A percentile compares a stretch with the other conserved stretches of the same genome.
These are phyloP conservation scores for Ceriagrion tenellum DNA, from an alignment of 2,888 invertebrate species.

Conservation along the genomic window DNA sequence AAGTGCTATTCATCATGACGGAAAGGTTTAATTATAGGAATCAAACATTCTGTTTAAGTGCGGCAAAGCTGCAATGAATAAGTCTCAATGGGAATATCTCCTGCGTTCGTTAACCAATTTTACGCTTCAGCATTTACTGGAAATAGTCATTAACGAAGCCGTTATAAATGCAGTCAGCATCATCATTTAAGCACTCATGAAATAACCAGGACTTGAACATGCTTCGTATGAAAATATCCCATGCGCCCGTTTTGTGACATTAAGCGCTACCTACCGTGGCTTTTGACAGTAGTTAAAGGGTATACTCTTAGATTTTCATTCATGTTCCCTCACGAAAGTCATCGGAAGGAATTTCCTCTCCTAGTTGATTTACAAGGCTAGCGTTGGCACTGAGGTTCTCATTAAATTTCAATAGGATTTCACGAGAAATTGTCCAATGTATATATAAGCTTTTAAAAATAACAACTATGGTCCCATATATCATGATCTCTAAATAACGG, in stretches of 20 bases:
- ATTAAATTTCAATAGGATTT: no score
- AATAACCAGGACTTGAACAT: neutral
- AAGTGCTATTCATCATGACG: neutral
- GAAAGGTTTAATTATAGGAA: neutral
- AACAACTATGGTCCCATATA: no score
- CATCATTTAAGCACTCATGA: neutral
- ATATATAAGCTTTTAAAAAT: no score
- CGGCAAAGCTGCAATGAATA: neutral
- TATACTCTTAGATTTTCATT: no score
- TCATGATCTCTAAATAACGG: no score
- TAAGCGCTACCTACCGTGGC: neutral
- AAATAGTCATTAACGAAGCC: neutral
- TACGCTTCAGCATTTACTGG: neutral
- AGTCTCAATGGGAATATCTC: neutral
- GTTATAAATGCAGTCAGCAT: neutral
- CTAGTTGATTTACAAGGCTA: no score
- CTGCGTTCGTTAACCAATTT: neutral
- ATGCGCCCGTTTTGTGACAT: neutral
- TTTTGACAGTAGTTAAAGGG: no score
- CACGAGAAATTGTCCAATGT: no score
- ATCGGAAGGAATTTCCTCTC: no score
- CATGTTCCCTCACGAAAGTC: no score
- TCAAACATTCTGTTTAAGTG: neutral
- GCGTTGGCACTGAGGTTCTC: no score
- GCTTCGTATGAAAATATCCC: neutral